Evolutionary conservation across 2,888 invertebrate genomes (phyloP), one percentile per base, ranked within the genome.

Genomic region (Limnephilus marmoratus): DNA sequence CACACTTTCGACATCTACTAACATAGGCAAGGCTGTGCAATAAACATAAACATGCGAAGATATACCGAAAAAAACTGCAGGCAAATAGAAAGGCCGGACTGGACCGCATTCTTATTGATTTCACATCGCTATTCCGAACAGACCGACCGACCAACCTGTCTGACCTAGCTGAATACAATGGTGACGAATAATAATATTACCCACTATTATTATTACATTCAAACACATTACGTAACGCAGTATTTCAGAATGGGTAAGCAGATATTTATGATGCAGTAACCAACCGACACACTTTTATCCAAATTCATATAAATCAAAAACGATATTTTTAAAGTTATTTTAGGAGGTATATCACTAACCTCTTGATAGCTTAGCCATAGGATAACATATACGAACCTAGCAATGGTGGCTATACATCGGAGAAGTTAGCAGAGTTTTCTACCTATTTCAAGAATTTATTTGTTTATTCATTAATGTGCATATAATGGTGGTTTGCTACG

Each of bases 71-170:
- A 68, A 68, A 91, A 87, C 15, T 88, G 87, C 91, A 88, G 82
- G 83, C 88, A 49, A 88, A 88, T 91, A 88, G 88, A 88, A 91
- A 91, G 91, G 91, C 88, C 80, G 81, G 53, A 68, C 81, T 88
- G 49, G 88, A 81, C 91, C 91, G 91, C 91, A 91, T 87, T 91
- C 91, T 88, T 87, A 91, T 91, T 83, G 88, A 91, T 91, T 91
- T 91, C 91, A 91, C 91, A 91, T 91, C 88, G 81, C 37, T 24
- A 88, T 89, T 24, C 68, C 68, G 68, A 68, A 68, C 68, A 68
- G 68, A 24, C 68, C 68, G 15, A 31, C 31, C 88, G 29, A 31
- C 31, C 88, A 89, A 89, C 88, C 88, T 89, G 88, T 41, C 81
- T 68, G 68, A 68, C 68, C 82, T 68, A 68, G 68, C 68, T 68